Evolutionary conservation across 1,140 invertebrate genomes (phyloP).

Genomic region (Teleopsis dalmanni): DNA sequence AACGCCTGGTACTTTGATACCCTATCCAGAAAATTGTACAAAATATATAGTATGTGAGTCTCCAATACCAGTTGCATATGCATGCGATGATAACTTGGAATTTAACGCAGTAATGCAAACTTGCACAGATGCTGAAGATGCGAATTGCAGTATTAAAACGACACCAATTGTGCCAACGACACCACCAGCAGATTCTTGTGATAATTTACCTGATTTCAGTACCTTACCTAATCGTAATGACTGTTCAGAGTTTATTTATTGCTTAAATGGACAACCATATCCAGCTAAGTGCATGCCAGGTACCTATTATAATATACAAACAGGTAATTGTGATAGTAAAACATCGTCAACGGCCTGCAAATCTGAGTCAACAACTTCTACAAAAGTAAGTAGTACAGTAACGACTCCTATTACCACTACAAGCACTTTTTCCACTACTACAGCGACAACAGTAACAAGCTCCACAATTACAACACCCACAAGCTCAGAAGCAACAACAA

Average conservation of each 20-base stretch:
- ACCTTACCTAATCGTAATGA: constrained; percentile 18
- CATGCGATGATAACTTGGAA: constrained; percentile 17
- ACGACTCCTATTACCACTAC: constrained; percentile 6
- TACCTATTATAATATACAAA: constrained; percentile 21
- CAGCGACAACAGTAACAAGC: background rate
- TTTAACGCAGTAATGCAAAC: background rate
- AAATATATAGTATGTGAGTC: constrained; percentile 28
- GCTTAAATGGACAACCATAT: background rate
- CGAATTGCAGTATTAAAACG: constrained; percentile 21
- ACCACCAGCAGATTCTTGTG: constrained; percentile 16
- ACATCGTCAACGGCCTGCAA: constrained; percentile 24
- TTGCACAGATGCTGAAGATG: constrained; percentile 7
- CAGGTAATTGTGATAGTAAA: constrained; percentile 19
- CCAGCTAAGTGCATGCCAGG: background rate
- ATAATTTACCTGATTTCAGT: background rate
- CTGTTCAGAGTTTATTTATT: constrained; percentile 18
- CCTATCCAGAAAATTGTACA: constrained; percentile 32
- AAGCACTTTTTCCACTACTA: background rate
- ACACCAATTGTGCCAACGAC: constrained; percentile 2
- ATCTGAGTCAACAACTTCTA: too few relatives aligned
- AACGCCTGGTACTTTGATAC: constrained; percentile 16
- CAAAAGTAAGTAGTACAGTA: too few relatives aligned
- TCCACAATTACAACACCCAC: constrained; percentile 1
- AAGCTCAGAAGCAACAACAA: constrained; percentile 7
- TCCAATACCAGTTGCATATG: constrained; percentile 24